Conservation (phyloP, 2,113 vertebrate genomes). For the Acrocephalus arundinaceus region DNA sequence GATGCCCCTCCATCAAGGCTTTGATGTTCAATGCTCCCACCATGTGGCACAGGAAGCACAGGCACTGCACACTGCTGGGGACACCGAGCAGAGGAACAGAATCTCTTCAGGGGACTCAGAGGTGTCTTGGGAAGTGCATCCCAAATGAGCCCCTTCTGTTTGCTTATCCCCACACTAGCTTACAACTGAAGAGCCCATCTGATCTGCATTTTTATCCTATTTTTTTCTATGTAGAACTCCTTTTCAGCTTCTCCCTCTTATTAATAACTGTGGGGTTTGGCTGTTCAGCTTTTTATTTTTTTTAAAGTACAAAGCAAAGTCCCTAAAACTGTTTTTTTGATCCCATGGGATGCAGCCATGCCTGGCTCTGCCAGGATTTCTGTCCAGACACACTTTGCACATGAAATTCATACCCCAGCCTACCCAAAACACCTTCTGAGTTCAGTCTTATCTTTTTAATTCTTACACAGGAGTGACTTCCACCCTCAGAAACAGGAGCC, state of each 20-base stretch:
- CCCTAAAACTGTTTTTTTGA: not conserved
- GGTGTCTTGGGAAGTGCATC: not conserved
- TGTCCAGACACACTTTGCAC: not conserved
- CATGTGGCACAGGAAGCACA: not conserved
- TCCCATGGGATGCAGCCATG: not conserved
- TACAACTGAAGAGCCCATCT: not conserved
- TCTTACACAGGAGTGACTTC: not conserved
- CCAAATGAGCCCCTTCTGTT: not conserved
- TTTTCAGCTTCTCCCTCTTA: not conserved
- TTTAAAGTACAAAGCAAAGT: not conserved
- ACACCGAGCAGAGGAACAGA: not conserved
- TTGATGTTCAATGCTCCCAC: not conserved
- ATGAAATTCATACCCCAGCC: not conserved
- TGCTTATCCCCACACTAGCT: not conserved
- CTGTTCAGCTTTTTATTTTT: not conserved
- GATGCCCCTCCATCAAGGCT: not conserved
- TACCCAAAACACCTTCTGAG: not conserved
- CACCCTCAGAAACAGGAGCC: not conserved
- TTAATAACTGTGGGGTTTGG: not conserved
- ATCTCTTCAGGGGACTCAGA: not conserved
- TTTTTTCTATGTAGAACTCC: not conserved
- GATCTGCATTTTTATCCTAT: not conserved
- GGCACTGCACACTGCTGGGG: fast-evolving
- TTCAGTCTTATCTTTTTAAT: not conserved
- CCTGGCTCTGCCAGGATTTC: not conserved